phyloP scores from a whole-genome alignment of 2,113 vertebrate genomes.

The Miniopterus natalensis region DNA sequence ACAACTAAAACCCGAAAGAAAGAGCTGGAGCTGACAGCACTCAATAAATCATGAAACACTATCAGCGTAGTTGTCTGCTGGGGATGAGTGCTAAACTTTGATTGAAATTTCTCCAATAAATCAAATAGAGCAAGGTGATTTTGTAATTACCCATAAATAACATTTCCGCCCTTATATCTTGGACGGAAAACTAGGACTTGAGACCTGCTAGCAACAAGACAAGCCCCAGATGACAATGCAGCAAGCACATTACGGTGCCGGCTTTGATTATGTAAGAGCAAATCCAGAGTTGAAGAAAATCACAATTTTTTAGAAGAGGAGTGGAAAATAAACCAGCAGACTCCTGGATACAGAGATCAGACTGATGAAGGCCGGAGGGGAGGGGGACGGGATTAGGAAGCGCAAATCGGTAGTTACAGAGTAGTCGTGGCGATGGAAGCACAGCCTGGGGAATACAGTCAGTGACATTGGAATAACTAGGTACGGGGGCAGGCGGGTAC shows the following conservation, averaged over 20 bases:
- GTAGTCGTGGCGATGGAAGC: neutral
- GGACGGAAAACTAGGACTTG: constrained; percentile 2
- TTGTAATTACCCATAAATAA: constrained; percentile 72
- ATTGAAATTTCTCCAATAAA: constrained; percentile 78
- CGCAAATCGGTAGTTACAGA: neutral
- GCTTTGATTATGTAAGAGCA: neutral
- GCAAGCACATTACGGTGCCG: neutral
- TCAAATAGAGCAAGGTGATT: constrained; percentile 71
- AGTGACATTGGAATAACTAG: neutral
- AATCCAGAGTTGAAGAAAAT: constrained; percentile 57
- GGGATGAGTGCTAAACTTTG: constrained; percentile 67
- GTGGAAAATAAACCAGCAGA: neutral
- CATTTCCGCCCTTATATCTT: neutral
- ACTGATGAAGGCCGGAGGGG: neutral
- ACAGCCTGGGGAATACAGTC: neutral
- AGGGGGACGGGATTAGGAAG: neutral
- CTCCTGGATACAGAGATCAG: neutral
- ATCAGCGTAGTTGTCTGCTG: constrained; percentile 56
- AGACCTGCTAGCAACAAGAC: neutral
- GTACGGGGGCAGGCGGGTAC: neutral
- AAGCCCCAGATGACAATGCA: neutral
- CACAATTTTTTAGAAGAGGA: neutral
- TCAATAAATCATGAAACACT: constrained; percentile 70
- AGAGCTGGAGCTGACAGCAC: constrained; percentile 39
- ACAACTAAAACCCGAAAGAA: constrained; percentile 28